Evolutionary conservation across 2,113 vertebrate genomes (phyloP).

Genomic region (rabbit (Oryctolagus cuniculus)): DNA sequence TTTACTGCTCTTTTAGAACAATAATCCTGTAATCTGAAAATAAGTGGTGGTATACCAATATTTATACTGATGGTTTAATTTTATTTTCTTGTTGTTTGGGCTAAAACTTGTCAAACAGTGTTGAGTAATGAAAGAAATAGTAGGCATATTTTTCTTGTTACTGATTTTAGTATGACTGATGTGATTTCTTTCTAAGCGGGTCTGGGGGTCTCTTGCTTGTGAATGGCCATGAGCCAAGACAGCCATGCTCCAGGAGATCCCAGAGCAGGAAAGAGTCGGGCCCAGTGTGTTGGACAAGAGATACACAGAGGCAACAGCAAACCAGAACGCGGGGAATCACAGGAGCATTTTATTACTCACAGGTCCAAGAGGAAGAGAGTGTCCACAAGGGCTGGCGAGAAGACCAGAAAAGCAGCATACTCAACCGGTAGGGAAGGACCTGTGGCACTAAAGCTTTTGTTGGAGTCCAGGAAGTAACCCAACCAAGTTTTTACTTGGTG

Average conservation of each 20-base stretch:
- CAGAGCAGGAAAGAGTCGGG: not conserved
- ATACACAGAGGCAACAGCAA: not conserved
- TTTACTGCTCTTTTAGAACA: not conserved
- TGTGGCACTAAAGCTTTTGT: not conserved
- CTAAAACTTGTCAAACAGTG: not conserved
- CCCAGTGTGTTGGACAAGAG: not conserved
- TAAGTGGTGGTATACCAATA: not conserved
- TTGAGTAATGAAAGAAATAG: conserved; percentile 41
- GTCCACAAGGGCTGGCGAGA: not conserved
- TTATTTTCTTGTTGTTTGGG: not conserved
- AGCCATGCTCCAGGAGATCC: not conserved
- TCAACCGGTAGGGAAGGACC: not conserved
- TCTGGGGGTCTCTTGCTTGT: not conserved
- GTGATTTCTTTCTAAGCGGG: not conserved
- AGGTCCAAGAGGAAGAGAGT: not conserved
- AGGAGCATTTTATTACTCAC: not conserved
- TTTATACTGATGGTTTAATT: not conserved
- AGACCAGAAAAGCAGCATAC: not conserved
- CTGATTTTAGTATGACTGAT: conserved; percentile 22
- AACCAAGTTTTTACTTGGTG: not conserved
- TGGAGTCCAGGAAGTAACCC: not conserved
- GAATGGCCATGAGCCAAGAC: not conserved
- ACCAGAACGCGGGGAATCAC: not conserved
- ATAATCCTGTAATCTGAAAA: conserved; percentile 22
- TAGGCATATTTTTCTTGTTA: not conserved